Evolutionary conservation across 2,797 vertebrate species (phyloP).

Genomic region (Xiphophorus birchmanni): DNA sequence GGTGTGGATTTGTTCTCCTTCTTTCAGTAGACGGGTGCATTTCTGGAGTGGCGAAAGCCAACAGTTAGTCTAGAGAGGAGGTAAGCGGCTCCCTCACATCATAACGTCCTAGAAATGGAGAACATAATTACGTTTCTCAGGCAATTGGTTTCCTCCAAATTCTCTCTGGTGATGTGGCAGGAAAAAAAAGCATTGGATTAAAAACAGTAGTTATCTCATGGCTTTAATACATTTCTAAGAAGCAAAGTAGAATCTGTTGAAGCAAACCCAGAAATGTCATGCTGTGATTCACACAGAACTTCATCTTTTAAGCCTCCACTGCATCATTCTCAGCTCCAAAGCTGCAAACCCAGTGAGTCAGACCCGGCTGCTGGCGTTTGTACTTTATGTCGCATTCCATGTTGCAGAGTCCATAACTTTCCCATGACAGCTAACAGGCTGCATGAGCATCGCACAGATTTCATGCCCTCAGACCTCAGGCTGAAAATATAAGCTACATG

Average conservation of each 20-base stretch:
- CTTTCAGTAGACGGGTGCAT: neutral
- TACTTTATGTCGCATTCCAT: constrained; percentile 53
- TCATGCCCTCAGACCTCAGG: constrained; percentile 31
- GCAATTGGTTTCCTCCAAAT: neutral
- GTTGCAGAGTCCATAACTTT: constrained; percentile 20
- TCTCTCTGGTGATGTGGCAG: neutral
- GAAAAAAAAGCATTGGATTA: neutral
- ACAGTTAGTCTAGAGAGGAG: neutral
- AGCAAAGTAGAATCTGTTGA: neutral
- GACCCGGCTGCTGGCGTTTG: constrained; percentile 31
- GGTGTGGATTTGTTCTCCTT: neutral
- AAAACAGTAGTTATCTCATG: neutral
- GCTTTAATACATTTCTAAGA: neutral
- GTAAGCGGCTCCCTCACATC: too few relatives aligned
- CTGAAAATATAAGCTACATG: constrained; percentile 42
- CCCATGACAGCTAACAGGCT: constrained; percentile 44
- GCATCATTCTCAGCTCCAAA: constrained; percentile 14
- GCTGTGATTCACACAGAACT: neutral
- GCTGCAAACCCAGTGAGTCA: constrained; percentile 36
- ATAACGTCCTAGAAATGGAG: too few relatives aligned
- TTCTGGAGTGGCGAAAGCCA: neutral
- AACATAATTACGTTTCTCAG: neutral
- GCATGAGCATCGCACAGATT: constrained; percentile 19
- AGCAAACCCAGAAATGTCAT: constrained; percentile 16
- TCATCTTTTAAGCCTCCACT: neutral